phyloP scores from a whole-genome alignment of 2,113 vertebrate species.

The Sceloporus tristichus region DNA sequence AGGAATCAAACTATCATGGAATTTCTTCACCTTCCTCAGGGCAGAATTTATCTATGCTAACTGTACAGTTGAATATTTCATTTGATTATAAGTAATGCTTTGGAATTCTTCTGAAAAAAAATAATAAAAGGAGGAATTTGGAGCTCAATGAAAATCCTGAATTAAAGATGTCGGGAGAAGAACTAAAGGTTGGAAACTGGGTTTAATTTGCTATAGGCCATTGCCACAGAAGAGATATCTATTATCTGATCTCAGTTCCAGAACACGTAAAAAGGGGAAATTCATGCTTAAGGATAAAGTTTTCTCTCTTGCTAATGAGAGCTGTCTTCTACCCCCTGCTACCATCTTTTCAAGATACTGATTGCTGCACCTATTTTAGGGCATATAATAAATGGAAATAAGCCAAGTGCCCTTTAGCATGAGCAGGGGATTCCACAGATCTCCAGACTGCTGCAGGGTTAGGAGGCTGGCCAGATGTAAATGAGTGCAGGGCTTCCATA shows the following conservation, averaged over 20 bases:
- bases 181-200: conserved; percentile 14
- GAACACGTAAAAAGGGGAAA: conserved; percentile 12
- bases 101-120: conserved; percentile 32
- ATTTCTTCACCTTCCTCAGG: not conserved
- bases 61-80: conserved; percentile 14
- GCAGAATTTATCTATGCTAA: conserved; percentile 44
- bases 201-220: not conserved
- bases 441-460: not conserved
- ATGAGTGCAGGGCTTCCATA: not conserved
- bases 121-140: conserved; percentile 19
- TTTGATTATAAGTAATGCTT: conserved; percentile 35
- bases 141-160: conserved; percentile 18
- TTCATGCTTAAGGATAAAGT: not conserved
- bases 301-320: not conserved
- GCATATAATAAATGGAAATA: not conserved
- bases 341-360: not conserved
- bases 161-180: conserved; percentile 17
- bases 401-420: not conserved
- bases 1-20: not conserved
- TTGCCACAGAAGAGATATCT: not conserved
- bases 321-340: not conserved
- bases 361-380: not conserved
- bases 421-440: not conserved
- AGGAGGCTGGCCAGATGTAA: conserved; percentile 22
- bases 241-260: not conserved